Conservation (phyloP, 2,888 invertebrate genomes). For the Poecilus cupreus region DNA sequence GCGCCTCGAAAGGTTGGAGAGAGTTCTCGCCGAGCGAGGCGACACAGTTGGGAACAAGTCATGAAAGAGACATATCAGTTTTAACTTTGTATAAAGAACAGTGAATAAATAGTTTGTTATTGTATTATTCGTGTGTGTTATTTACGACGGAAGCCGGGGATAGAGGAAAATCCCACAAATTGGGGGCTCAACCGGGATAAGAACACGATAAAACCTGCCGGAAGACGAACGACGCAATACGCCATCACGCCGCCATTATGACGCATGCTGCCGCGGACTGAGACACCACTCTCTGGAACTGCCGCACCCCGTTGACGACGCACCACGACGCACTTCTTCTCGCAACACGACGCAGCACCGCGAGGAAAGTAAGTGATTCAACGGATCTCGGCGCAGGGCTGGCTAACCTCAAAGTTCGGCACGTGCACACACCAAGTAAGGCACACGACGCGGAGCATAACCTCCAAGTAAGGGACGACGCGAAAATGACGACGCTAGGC, state of each 20-base stretch:
- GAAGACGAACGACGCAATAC: not conserved
- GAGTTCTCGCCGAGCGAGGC: too few relatives aligned
- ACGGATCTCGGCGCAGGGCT: not conserved
- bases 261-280: not conserved
- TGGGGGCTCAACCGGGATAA: constrained; percentile 16
- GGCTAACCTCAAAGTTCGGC: not conserved
- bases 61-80: too few relatives aligned
- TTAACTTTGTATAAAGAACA: too few relatives aligned
- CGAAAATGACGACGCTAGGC: not conserved
- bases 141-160: too few relatives aligned
- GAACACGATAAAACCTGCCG: not conserved
- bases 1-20: too few relatives aligned
- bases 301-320: not conserved
- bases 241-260: not conserved
- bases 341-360: not conserved
- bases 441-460: not conserved
- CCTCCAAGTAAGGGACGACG: not conserved
- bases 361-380: not conserved
- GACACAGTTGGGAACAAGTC: too few relatives aligned
- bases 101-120: too few relatives aligned
- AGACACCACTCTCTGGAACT: not conserved
- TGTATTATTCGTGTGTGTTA: too few relatives aligned
- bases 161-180: not conserved
- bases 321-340: not conserved
- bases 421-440: not conserved